A percentile compares a stretch with the other conserved stretches of the same genome.
Evolutionary conservation across 2,888 invertebrate species (phyloP).

Genomic region (Mechanitis mazaeus): DNA sequence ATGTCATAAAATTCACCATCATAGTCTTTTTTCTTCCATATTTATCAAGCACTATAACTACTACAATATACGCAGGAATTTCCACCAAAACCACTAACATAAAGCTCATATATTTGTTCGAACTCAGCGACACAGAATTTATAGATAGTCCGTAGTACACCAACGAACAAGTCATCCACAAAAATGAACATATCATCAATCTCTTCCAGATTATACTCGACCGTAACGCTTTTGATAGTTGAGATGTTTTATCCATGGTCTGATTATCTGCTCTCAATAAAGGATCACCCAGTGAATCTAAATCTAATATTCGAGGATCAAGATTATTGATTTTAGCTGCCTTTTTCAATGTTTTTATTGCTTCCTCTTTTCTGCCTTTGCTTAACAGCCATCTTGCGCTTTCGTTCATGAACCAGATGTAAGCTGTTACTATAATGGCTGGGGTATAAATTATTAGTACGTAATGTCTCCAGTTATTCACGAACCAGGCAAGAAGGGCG

Average conservation of each 20-base stretch:
- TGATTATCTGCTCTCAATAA: conserved; percentile 52
- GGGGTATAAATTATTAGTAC: conserved; percentile 83
- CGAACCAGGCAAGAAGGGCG: conserved; percentile 83
- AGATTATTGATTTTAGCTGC: conserved; percentile 81
- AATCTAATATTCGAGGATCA: conserved; percentile 64
- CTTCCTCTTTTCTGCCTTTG: conserved; percentile 81
- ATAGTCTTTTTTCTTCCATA: conserved; percentile 81
- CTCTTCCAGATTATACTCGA: conserved; percentile 77
- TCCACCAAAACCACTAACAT: conserved; percentile 80
- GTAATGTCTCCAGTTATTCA: conserved; percentile 84
- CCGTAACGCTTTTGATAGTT: conserved; percentile 69
- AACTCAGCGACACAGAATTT: conserved; percentile 84
- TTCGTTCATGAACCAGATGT: conserved; percentile 85
- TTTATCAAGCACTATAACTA: conserved; percentile 80
- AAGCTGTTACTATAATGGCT: conserved; percentile 79
- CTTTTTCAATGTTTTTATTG: conserved; percentile 77
- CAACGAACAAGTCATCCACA: conserved; percentile 87
- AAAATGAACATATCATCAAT: conserved; percentile 81
- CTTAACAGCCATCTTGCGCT: conserved; percentile 87
- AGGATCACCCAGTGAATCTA: conserved; percentile 65
- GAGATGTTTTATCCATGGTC: conserved; percentile 56
- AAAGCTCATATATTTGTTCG: conserved; percentile 86
- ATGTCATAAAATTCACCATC: conserved; percentile 77
- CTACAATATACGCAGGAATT: conserved; percentile 83
- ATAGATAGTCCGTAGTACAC: conserved; percentile 88